phyloP scores from a whole-genome alignment of 2,113 vertebrate species.

The Lathamus discolor region DNA sequence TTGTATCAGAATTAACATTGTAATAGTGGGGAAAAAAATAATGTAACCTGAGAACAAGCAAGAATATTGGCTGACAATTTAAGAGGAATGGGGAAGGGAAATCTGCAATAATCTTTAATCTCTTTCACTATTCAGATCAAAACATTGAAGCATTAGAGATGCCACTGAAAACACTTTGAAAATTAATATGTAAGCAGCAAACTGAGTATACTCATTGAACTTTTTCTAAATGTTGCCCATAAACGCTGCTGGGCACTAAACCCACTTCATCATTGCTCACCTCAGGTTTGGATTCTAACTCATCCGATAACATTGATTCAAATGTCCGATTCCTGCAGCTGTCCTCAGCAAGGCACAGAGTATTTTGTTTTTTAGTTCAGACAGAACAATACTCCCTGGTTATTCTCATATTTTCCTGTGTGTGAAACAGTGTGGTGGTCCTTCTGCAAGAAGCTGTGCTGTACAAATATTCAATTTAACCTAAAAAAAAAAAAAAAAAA shows the following conservation, averaged over 20 bases:
- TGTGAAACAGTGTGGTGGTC: constrained; percentile 16
- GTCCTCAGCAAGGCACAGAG: constrained; percentile 65
- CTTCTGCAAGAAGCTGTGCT: constrained; percentile 43
- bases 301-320: constrained; percentile 99
- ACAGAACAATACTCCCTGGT: constrained; percentile 41
- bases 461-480: constrained; percentile 37
- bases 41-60: background rate
- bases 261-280: constrained; percentile 70
- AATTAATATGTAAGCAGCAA: background rate
- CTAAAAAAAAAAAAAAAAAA: constrained; percentile 65
- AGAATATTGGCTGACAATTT: background rate
- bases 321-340: constrained; percentile 78
- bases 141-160: background rate
- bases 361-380: constrained; percentile 25
- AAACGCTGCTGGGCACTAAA: background rate
- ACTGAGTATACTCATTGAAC: background rate
- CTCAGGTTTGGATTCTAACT: constrained; percentile 99
- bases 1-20: background rate
- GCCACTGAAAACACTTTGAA: background rate
- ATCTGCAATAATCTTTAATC: background rate
- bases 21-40: background rate
- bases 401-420: constrained; percentile 69
- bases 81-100: background rate
- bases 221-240: background rate
- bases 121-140: background rate